phyloP scores from a whole-genome alignment of 2,888 invertebrate genomes.

The Punctoribates punctum region DNA sequence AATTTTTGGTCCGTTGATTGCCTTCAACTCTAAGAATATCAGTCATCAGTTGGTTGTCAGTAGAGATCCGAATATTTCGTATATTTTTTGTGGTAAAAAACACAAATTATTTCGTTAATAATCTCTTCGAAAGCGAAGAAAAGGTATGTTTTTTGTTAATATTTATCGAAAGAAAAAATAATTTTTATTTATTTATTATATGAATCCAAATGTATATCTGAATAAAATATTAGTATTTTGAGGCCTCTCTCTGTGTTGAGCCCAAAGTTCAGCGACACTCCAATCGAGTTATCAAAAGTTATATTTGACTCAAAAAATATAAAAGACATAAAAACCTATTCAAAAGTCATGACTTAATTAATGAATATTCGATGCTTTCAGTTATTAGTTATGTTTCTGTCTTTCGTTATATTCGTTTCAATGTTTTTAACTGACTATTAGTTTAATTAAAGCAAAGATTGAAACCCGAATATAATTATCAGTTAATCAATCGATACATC shows the following conservation, averaged over 20 bases:
- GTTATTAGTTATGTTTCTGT: too few relatives aligned
- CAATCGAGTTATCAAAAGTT: not conserved
- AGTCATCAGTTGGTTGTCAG: not conserved
- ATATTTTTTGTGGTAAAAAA: not conserved
- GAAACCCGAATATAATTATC: too few relatives aligned
- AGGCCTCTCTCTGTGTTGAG: not conserved
- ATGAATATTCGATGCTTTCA: not conserved
- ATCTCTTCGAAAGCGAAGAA: too few relatives aligned
- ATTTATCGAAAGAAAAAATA: not conserved
- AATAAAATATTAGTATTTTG: not conserved
- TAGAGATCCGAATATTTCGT: not conserved
- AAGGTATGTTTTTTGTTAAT: too few relatives aligned
- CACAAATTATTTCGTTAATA: too few relatives aligned
- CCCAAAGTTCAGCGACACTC: slow-evolving; percentile 11
- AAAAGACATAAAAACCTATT: too few relatives aligned
- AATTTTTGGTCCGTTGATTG: not conserved
- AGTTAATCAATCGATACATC: too few relatives aligned
- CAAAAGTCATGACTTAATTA: too few relatives aligned
- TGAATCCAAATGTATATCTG: not conserved
- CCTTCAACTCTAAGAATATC: slow-evolving; percentile 13
- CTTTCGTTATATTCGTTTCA: too few relatives aligned
- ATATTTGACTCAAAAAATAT: not conserved
- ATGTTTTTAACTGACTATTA: too few relatives aligned
- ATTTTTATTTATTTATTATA: not conserved
- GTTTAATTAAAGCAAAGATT: too few relatives aligned